Conservation (phyloP, 2,113 vertebrate species). For the Cnemophilus loriae region DNA sequence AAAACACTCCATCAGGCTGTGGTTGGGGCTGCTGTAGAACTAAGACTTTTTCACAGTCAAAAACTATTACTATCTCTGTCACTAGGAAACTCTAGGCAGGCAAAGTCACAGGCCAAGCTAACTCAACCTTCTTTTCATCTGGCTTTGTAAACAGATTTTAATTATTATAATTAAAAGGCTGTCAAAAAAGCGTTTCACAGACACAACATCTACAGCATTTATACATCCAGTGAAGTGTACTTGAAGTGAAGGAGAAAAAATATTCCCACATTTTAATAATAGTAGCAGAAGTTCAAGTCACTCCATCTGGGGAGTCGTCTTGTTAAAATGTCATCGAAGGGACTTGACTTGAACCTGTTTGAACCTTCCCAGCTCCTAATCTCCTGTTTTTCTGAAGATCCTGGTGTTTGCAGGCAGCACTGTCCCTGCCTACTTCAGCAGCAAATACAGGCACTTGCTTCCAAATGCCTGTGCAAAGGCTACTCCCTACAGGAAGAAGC, state of each 20-base stretch:
- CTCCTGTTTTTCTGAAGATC: neutral
- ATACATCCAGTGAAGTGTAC: neutral
- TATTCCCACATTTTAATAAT: neutral
- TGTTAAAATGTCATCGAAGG: neutral
- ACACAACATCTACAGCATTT: neutral
- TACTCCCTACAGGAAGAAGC: neutral
- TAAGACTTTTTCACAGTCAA: conserved; percentile 3
- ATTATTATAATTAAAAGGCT: conserved; percentile 39
- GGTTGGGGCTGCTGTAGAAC: neutral
- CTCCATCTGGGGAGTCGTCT: neutral
- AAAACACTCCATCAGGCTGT: neutral
- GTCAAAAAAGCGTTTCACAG: neutral
- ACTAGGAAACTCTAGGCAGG: neutral
- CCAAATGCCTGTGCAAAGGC: neutral
- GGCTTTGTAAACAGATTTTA: conserved; percentile 13
- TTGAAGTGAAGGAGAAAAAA: conserved; percentile 12
- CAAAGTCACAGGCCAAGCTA: neutral
- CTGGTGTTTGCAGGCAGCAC: neutral
- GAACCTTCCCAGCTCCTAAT: neutral
- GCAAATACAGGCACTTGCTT: neutral
- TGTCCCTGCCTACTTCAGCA: neutral
- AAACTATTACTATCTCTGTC: neutral
- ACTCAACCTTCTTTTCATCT: neutral
- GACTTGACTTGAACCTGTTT: conserved; percentile 4
- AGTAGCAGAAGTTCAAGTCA: neutral